Conservation (phyloP, 2,888 invertebrate species). For the Nemotelus pantherinus region DNA sequence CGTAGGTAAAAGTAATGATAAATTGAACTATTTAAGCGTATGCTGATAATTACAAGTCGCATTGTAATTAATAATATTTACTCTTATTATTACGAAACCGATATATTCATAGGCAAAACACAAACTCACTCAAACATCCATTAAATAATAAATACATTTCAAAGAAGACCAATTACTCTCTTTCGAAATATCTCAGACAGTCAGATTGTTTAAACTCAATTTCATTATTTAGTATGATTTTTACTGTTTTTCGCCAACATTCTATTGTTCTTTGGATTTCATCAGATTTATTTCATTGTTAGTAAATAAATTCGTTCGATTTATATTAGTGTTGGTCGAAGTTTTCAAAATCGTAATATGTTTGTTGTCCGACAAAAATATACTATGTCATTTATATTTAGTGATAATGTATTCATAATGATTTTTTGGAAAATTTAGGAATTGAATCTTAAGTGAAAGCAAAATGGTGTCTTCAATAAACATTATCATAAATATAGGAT, state of each 20-base stretch:
- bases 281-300: slow-evolving; percentile 24
- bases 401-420: slow-evolving; percentile 3
- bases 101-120: slow-evolving; percentile 15
- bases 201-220: too few species aligned
- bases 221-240: too few species aligned
- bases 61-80: slow-evolving; percentile 36
- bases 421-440: slow-evolving; percentile 30
- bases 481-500: slow-evolving; percentile 23
- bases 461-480: slow-evolving; percentile 36
- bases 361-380: neutral
- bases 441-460: slow-evolving; percentile 6
- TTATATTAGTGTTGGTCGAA: slow-evolving; percentile 20
- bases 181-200: too few species aligned
- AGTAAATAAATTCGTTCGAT: slow-evolving; percentile 3
- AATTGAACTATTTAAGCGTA: slow-evolving; percentile 8
- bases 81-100: slow-evolving; percentile 30
- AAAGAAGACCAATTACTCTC: too few species aligned
- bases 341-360: neutral
- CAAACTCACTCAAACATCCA: too few species aligned
- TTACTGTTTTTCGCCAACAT: neutral
- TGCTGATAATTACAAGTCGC: slow-evolving; percentile 28
- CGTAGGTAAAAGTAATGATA: slow-evolving; percentile 35
- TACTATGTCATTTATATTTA: slow-evolving; percentile 10
- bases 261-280: neutral
- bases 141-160: too few species aligned